phyloP scores from a whole-genome alignment of 2,888 invertebrate species.

The Leptura quadrifasciata region DNA sequence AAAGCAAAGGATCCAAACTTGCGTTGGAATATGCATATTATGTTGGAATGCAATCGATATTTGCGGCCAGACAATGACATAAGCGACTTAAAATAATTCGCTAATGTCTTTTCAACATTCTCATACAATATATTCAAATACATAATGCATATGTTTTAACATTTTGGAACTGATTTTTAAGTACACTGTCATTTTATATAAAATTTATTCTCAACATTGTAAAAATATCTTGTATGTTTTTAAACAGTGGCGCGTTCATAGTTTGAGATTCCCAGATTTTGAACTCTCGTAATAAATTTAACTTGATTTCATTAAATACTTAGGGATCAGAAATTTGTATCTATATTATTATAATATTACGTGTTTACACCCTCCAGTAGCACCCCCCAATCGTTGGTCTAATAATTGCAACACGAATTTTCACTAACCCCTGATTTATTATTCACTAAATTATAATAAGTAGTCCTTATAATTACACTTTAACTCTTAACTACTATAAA shows the following conservation, averaged over 20 bases:
- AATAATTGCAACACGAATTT: too few relatives aligned
- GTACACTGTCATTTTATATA: too few relatives aligned
- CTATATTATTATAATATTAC: too few relatives aligned
- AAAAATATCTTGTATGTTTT: background rate
- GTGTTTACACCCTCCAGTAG: too few relatives aligned
- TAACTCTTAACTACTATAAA: too few relatives aligned
- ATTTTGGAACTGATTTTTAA: too few relatives aligned
- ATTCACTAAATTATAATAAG: too few relatives aligned
- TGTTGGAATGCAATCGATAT: constrained; percentile 10
- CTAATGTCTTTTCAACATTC: background rate
- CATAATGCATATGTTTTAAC: background rate
- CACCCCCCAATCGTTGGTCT: too few relatives aligned
- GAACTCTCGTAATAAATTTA: background rate
- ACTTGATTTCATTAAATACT: too few relatives aligned
- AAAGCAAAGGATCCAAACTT: background rate
- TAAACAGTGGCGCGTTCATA: background rate
- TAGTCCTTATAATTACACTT: too few relatives aligned
- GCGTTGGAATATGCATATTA: background rate
- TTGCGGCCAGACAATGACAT: constrained; percentile 18
- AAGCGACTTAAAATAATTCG: constrained; percentile 12
- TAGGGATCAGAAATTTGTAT: too few relatives aligned
- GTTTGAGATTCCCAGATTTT: background rate
- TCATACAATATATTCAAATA: background rate
- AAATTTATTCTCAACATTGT: background rate
- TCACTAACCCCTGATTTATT: too few relatives aligned